Percentiles rank a stretch among this genome's conserved stretches.
Conservation (phyloP, 2,113 vertebrate genomes). For the Nymphicus hollandicus region DNA sequence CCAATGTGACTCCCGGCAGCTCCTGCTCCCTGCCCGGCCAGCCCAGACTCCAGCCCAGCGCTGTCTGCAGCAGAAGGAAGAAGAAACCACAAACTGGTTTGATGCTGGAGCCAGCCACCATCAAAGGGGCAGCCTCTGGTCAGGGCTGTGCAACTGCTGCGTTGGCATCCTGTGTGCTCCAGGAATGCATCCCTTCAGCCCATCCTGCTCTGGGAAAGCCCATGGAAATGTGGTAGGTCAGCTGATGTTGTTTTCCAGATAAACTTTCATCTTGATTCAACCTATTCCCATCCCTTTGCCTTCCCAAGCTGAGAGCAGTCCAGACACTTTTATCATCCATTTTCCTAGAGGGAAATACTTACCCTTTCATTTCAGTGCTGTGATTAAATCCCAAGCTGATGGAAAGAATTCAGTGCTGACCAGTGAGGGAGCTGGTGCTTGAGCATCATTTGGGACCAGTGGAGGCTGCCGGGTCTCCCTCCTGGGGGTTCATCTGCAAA, state of each 20-base stretch:
- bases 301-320: neutral
- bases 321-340: neutral
- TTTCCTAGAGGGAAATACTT: neutral
- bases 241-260: neutral
- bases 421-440: neutral
- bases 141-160: neutral
- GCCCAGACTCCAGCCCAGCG: neutral
- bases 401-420: neutral
- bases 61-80: neutral
- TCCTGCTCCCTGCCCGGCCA: neutral
- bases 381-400: neutral
- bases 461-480: neutral
- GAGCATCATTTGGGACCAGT: neutral
- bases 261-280: neutral
- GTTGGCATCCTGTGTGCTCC: neutral
- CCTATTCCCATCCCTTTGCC: neutral
- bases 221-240: neutral
- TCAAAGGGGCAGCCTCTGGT: neutral
- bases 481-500: neutral
- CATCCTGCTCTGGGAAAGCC: neutral
- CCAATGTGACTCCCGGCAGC: neutral
- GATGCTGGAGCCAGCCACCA: neutral
- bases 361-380: neutral
- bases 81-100: neutral
- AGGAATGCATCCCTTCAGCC: neutral